These are phyloP conservation scores for Cydia fagiglandana DNA, from an alignment of 1,140 invertebrate species.

Conservation along the genomic window DNA sequence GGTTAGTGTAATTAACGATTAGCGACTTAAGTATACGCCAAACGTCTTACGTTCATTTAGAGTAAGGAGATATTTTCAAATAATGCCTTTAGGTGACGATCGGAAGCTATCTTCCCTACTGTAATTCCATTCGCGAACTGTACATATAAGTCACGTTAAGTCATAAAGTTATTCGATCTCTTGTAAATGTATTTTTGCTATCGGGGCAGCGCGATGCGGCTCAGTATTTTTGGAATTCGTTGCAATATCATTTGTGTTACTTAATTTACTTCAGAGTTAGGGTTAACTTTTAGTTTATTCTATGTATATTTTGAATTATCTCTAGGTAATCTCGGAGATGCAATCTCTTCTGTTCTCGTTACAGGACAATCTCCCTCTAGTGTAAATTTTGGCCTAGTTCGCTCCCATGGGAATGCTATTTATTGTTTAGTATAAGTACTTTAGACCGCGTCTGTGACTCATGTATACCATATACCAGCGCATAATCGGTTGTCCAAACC, in stretches of 20 bases:
- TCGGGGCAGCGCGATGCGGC: constrained; percentile 41
- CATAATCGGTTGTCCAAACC: constrained; percentile 59
- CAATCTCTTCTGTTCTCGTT: constrained; percentile 69
- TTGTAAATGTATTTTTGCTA: constrained; percentile 78
- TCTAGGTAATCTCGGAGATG: constrained; percentile 75
- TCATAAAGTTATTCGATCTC: constrained; percentile 77
- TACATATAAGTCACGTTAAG: constrained; percentile 77
- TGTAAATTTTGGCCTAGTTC: constrained; percentile 73
- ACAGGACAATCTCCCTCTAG: constrained; percentile 69
- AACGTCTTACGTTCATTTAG: constrained; percentile 78
- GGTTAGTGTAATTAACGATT: constrained; percentile 77
- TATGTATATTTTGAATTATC: constrained; percentile 76
- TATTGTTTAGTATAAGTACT: constrained; percentile 76
- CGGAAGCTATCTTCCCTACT: constrained; percentile 64
- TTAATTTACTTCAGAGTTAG: constrained; percentile 74
- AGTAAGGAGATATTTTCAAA: constrained; percentile 77
- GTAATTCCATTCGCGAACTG: constrained; percentile 78
- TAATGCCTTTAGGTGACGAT: constrained; percentile 73
- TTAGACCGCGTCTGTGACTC: constrained; percentile 71
- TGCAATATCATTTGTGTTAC: constrained; percentile 75
- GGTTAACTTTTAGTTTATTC: constrained; percentile 63
- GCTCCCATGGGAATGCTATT: constrained; percentile 70
- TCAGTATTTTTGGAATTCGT: constrained; percentile 63
- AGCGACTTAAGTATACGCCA: constrained; percentile 79
- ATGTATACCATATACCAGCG: constrained; percentile 74